A percentile compares a stretch with the other conserved stretches of the same genome.
Conservation (phyloP, 2,113 vertebrate species). For the Physeter macrocephalus region DNA sequence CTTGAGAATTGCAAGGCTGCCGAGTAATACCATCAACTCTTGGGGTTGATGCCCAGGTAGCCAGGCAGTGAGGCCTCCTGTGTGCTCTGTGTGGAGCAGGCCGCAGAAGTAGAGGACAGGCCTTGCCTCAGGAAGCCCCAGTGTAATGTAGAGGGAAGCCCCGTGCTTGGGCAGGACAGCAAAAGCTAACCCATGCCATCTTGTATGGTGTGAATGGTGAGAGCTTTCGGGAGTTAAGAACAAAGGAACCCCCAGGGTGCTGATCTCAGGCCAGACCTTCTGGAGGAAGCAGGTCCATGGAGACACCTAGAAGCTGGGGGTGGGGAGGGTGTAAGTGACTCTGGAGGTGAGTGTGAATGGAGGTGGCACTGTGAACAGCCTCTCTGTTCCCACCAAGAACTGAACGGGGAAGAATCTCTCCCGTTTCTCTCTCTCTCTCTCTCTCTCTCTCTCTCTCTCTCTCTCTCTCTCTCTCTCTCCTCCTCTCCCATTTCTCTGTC, state of each 20-base stretch:
- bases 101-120: background rate
- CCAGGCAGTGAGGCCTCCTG: background rate
- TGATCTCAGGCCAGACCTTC: background rate
- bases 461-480: background rate
- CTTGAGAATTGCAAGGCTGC: background rate
- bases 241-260: background rate
- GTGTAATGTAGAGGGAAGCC: background rate
- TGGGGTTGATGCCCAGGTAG: background rate
- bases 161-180: background rate
- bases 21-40: accelerated
- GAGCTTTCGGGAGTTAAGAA: background rate
- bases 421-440: background rate
- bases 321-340: background rate
- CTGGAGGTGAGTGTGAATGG: background rate
- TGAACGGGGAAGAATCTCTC: background rate
- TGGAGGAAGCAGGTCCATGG: background rate
- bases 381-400: no score
- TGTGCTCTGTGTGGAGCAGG: accelerated
- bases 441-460: background rate
- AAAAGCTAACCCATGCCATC: background rate
- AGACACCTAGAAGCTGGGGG: background rate
- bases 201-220: no score
- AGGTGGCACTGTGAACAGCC: no score
- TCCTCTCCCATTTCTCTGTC: no score
- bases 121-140: background rate